A percentile compares a stretch with the other conserved stretches of the same genome.
phyloP scores from a whole-genome alignment of 2,888 invertebrate genomes.

The Trachelus tabidus region DNA sequence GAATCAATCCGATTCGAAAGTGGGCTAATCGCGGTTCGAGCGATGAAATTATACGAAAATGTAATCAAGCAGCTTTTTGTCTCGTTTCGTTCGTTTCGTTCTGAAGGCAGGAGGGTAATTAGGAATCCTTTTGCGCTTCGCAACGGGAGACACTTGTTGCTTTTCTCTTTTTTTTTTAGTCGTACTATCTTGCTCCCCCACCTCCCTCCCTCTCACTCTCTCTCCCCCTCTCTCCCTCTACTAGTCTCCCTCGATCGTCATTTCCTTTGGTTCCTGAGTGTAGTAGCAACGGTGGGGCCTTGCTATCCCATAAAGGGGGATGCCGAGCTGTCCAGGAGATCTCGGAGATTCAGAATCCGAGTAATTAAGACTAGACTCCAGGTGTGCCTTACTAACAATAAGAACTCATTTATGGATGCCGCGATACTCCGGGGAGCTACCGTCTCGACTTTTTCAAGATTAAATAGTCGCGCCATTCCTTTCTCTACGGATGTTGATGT shows the following conservation, averaged over 20 bases:
- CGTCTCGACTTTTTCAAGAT: background rate
- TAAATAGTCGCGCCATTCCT: background rate
- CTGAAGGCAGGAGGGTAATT: conserved; percentile 59
- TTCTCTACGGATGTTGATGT: background rate
- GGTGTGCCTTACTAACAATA: background rate
- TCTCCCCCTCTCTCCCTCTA: conserved; percentile 30
- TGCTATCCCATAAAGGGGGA: background rate
- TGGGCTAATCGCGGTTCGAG: conserved; percentile 36
- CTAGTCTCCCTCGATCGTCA: conserved; percentile 18
- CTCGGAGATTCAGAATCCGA: background rate
- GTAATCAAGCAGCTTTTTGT: conserved; percentile 64
- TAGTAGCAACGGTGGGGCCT: background rate
- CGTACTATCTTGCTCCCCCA: conserved; percentile 9
- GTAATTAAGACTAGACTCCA: background rate
- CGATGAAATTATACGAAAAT: conserved; percentile 63
- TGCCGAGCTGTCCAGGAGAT: background rate
- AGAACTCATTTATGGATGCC: conserved; percentile 37
- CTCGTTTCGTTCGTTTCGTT: conserved; percentile 59
- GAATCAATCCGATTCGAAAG: conserved; percentile 52
- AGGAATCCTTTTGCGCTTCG: conserved; percentile 63
- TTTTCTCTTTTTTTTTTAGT: conserved; percentile 28
- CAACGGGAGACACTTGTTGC: conserved; percentile 65
- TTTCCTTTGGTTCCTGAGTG: no score
- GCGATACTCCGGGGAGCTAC: background rate
- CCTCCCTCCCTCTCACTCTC: conserved; percentile 24